Conservation (phyloP, 53 echinoderm and acorn worm genomes). For the Holothuria scabra region DNA sequence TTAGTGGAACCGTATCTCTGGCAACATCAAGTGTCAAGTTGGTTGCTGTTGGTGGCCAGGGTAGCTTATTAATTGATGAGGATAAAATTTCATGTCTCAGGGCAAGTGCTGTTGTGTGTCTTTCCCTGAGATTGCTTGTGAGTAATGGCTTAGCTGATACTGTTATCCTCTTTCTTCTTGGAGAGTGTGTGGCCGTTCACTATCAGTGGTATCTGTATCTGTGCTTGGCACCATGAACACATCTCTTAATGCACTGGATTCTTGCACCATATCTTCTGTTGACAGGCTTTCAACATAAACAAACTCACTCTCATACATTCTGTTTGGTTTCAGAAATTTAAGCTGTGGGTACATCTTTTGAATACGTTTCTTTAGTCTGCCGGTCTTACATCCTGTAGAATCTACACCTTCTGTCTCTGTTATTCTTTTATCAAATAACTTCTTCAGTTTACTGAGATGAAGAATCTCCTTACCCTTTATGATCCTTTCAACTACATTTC, state of each 20-base stretch:
- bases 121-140: too few relatives aligned
- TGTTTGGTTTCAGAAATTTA: conserved; percentile 30
- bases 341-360: conserved; percentile 46
- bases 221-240: too few relatives aligned
- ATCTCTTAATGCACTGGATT: conserved; percentile 3
- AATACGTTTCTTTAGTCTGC: conserved; percentile 51
- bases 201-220: too few relatives aligned
- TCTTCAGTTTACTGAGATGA: conserved; percentile 10
- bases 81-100: too few relatives aligned
- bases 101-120: too few relatives aligned
- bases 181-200: neutral
- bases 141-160: too few relatives aligned
- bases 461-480: conserved; percentile 31
- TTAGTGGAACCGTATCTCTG: neutral
- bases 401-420: conserved; percentile 43
- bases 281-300: conserved; percentile 11
- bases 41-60: too few relatives aligned
- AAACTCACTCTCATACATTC: conserved; percentile 52
- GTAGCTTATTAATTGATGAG: too few relatives aligned
- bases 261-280: conserved; percentile 32
- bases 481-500: conserved; percentile 13
- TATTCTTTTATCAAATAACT: conserved; percentile 25
- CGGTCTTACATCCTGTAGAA: conserved; percentile 31
- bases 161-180: too few relatives aligned
- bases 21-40: too few relatives aligned